These are phyloP conservation scores for Noctua fimbriata DNA, from an alignment of 2,888 invertebrate species.

Conservation along the genomic window DNA sequence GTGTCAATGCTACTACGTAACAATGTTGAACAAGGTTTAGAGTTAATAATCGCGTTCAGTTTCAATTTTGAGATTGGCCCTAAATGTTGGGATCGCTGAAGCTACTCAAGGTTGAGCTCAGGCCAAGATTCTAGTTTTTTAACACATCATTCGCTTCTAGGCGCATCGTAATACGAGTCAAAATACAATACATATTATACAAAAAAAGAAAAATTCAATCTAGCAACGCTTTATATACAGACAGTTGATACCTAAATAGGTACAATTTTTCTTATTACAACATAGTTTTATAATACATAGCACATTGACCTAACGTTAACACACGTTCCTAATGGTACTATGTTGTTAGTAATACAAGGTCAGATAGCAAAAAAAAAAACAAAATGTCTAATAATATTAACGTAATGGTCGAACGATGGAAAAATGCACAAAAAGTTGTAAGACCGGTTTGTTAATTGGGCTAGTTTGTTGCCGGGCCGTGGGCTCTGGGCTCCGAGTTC, in stretches of 20 bases:
- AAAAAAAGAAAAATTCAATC: not conserved
- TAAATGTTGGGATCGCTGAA: not conserved
- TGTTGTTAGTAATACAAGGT: slow-evolving; percentile 18
- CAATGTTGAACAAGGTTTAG: not conserved
- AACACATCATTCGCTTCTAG: not conserved
- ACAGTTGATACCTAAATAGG: not conserved
- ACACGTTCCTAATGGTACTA: not conserved
- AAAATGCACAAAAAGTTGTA: slow-evolving; percentile 56
- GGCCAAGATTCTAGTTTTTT: not conserved
- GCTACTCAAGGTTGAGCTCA: not conserved
- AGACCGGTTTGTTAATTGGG: slow-evolving; percentile 61
- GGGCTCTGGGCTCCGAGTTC: not conserved
- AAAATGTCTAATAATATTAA: slow-evolving; percentile 36
- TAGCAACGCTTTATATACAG: not conserved
- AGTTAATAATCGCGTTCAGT: not conserved
- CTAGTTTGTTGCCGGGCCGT: slow-evolving; percentile 12
- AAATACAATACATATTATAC: not conserved
- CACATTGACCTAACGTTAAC: slow-evolving; percentile 12
- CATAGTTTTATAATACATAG: slow-evolving; percentile 6
- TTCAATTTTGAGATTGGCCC: not conserved
- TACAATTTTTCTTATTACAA: not conserved
- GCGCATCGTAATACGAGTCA: not conserved
- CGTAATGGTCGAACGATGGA: slow-evolving; percentile 24
- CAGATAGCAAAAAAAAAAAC: slow-evolving; percentile 11
- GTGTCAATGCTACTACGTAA: not conserved